Evolutionary conservation across 2,113 vertebrate species (phyloP).

Genomic region (Indicator indicator): DNA sequence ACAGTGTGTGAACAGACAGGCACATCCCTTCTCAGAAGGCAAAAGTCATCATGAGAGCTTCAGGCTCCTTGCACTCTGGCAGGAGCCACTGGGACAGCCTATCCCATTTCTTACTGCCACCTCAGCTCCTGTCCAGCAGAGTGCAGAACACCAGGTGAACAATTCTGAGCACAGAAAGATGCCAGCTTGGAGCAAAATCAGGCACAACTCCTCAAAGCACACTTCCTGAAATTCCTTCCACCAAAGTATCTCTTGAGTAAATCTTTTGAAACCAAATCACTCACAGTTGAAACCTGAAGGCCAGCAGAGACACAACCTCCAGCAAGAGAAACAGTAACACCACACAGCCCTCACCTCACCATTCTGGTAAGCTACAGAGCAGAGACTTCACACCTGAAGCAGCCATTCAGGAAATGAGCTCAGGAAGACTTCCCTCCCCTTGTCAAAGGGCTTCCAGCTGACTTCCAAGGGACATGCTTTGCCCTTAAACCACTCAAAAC

Average conservation of each 20-base stretch:
- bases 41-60: background rate
- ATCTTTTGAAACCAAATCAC: background rate
- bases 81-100: background rate
- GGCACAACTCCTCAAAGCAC: background rate
- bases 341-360: rapidly evolving
- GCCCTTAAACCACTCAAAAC: background rate
- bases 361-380: background rate
- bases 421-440: background rate
- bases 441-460: background rate
- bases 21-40: background rate
- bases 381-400: background rate
- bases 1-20: too few species aligned
- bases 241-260: background rate
- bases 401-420: background rate
- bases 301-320: background rate
- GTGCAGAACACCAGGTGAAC: background rate
- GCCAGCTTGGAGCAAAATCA: background rate
- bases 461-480: background rate
- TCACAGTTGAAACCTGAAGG: background rate
- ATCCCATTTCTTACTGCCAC: background rate
- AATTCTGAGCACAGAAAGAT: background rate
- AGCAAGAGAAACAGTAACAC: background rate
- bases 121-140: background rate
- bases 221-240: background rate
- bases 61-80: background rate